Conservation (phyloP, 2,888 invertebrate species). For the Frankliniella fusca region DNA sequence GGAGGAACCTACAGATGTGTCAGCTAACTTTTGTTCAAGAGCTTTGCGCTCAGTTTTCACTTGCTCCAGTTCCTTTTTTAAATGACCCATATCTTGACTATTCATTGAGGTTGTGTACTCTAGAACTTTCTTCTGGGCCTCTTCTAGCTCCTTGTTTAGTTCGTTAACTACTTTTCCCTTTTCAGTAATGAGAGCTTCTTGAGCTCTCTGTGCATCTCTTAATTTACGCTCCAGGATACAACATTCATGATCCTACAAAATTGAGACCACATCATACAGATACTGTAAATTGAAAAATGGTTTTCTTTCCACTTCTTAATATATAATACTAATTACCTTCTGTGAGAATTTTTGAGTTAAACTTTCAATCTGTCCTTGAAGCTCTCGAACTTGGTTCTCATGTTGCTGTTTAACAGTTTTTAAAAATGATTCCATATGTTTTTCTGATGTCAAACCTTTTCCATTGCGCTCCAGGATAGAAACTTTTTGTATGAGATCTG, state of each 20-base stretch:
- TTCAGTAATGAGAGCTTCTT: neutral
- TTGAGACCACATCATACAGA: neutral
- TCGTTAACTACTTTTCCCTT: neutral
- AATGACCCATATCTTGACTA: neutral
- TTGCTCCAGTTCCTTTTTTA: neutral
- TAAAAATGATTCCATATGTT: neutral
- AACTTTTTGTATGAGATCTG: neutral
- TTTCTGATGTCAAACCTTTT: neutral
- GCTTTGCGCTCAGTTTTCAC: neutral
- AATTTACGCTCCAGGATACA: neutral
- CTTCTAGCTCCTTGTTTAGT: neutral
- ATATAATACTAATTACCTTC: neutral
- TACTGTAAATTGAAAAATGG: neutral
- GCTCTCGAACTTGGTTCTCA: neutral
- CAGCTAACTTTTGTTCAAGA: neutral
- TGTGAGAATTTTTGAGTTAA: neutral
- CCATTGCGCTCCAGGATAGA: neutral
- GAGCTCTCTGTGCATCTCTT: neutral
- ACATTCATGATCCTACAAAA: slow-evolving; percentile 7
- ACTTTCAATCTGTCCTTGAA: neutral
- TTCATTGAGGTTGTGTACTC: neutral
- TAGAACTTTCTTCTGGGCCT: neutral
- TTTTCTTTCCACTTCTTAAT: neutral
- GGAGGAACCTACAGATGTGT: neutral
- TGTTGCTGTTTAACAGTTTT: neutral